Conservation (phyloP, 2,888 invertebrate genomes). For the Tipula helvola region DNA sequence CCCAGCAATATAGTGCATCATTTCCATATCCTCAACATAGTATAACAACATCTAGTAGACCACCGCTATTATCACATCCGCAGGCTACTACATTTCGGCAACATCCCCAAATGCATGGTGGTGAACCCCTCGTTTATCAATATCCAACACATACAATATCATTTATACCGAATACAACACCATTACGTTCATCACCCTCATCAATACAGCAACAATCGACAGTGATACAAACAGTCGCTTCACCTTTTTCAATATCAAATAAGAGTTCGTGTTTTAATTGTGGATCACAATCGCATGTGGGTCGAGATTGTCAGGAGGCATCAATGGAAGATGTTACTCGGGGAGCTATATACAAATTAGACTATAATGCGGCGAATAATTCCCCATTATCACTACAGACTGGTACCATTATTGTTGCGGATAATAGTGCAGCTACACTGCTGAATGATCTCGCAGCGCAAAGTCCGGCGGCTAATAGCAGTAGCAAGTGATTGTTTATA, state of each 20-base stretch:
- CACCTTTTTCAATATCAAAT: constrained; percentile 25
- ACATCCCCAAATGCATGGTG: constrained; percentile 35
- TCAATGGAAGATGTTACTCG: constrained; percentile 87
- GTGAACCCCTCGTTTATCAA: constrained; percentile 36
- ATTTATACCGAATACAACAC: constrained; percentile 16
- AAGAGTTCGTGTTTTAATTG: constrained; percentile 76
- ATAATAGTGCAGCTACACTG: background rate
- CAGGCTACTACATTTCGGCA: constrained; percentile 32
- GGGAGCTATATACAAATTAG: constrained; percentile 54
- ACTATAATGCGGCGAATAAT: constrained; percentile 37
- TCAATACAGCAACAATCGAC: constrained; percentile 18
- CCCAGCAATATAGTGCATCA: constrained; percentile 24
- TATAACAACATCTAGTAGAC: constrained; percentile 24
- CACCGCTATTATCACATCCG: constrained; percentile 27
- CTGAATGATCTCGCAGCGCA: background rate
- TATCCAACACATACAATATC: constrained; percentile 19
- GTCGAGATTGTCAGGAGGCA: constrained; percentile 77
- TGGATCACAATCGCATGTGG: constrained; percentile 70
- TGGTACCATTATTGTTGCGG: background rate
- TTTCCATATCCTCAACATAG: constrained; percentile 30
- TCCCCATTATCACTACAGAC: background rate
- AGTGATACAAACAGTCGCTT: constrained; percentile 26
- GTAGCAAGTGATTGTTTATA: background rate
- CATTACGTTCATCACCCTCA: constrained; percentile 23
- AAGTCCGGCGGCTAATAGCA: background rate